These are phyloP conservation scores for Capromys pilorides DNA, from an alignment of 2,797 vertebrate species.

Conservation along the genomic window DNA sequence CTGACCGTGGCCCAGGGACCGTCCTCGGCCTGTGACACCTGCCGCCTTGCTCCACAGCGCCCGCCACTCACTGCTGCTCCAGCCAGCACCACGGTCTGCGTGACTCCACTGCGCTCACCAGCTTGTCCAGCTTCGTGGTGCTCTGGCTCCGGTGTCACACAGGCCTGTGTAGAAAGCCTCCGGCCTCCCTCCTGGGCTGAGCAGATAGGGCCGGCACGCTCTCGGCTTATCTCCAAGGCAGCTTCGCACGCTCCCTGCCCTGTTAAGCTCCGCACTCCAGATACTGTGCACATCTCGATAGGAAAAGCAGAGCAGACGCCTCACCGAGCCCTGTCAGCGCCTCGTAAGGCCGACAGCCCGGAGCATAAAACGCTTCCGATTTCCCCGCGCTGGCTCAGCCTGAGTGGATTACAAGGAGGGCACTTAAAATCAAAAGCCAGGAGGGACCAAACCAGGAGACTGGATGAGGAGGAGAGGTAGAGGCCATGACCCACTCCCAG, in stretches of 20 bases:
- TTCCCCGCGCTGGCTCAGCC: slow-evolving; percentile 48
- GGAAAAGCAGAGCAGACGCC: slow-evolving; percentile 75
- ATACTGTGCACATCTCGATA: slow-evolving; percentile 35
- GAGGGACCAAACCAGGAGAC: slow-evolving; percentile 39
- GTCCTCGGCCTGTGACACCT: neutral
- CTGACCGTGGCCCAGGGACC: neutral
- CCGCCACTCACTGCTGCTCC: neutral
- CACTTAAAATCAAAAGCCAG: slow-evolving; percentile 77
- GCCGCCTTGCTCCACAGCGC: too few species aligned
- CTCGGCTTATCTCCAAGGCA: slow-evolving; percentile 63
- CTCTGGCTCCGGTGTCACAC: neutral
- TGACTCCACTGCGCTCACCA: fast-evolving
- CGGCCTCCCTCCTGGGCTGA: neutral
- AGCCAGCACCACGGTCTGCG: neutral
- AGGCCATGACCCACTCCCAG: slow-evolving; percentile 60
- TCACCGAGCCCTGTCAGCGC: slow-evolving; percentile 68
- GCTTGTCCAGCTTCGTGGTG: neutral
- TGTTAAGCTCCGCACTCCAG: neutral
- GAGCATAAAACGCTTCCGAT: slow-evolving; percentile 64
- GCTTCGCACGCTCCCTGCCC: slow-evolving; percentile 14
- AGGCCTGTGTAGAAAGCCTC: neutral
- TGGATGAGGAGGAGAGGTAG: slow-evolving; percentile 44
- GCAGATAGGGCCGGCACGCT: neutral
- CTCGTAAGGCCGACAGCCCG: slow-evolving; percentile 62
- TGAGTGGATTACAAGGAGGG: slow-evolving; percentile 69